Evolutionary conservation across 92 coral and sea anemone genomes (phyloP).

Genomic region (Zoanthus solanderi): DNA sequence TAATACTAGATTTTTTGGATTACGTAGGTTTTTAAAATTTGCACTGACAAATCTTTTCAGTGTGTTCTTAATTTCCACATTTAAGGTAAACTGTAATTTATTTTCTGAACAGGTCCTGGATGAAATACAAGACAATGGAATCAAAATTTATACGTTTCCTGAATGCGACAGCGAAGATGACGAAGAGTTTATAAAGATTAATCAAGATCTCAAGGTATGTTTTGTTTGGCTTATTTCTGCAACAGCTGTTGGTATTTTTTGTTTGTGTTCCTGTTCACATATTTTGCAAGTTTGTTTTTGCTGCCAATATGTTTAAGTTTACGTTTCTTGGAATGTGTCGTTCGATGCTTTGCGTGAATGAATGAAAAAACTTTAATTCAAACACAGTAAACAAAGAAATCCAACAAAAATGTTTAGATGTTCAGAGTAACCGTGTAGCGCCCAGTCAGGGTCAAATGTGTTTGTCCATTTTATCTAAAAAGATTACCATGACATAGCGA

Average conservation of each 20-base stretch:
- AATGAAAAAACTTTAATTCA: background rate
- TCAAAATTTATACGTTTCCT: slow-evolving; percentile 85
- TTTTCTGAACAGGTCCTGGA: slow-evolving; percentile 77
- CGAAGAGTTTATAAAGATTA: slow-evolving; percentile 86
- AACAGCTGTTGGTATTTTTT: background rate
- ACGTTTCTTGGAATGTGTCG: background rate
- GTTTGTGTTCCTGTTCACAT: too few species aligned
- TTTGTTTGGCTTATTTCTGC: background rate
- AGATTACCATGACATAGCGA: background rate
- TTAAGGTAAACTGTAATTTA: too few species aligned
- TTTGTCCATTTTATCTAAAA: background rate
- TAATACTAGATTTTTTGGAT: too few species aligned
- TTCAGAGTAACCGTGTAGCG: background rate
- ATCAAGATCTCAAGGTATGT: slow-evolving; percentile 86
- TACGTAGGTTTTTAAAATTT: too few species aligned
- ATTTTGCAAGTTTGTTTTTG: background rate
- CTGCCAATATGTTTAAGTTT: background rate
- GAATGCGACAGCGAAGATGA: slow-evolving; percentile 95
- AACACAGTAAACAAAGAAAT: background rate
- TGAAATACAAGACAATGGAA: slow-evolving; percentile 79
- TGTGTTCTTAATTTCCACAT: too few species aligned
- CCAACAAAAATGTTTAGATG: background rate
- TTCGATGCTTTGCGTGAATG: background rate
- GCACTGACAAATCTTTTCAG: too few species aligned
- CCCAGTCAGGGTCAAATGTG: background rate